These are phyloP conservation scores for Nanger granti DNA, from an alignment of 2,113 vertebrate genomes.

Conservation along the genomic window DNA sequence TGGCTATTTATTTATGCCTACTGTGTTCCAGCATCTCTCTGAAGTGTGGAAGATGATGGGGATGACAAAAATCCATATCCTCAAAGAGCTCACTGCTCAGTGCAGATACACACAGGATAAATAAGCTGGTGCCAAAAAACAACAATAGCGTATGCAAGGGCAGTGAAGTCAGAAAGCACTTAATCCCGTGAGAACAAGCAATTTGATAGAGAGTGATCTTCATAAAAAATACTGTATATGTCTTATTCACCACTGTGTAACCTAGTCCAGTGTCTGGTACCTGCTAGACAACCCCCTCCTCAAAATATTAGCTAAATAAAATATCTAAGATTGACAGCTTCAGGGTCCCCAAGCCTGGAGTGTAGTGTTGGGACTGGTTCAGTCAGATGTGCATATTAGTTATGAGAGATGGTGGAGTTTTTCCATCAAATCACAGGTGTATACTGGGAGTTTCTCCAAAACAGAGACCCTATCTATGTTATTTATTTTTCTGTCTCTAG, in stretches of 20 bases:
- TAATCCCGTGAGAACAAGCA: background rate
- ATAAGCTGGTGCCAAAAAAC: background rate
- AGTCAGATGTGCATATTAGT: background rate
- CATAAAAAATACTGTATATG: background rate
- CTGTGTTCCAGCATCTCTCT: background rate
- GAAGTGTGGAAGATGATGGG: background rate
- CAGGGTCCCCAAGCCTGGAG: background rate
- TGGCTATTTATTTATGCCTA: background rate
- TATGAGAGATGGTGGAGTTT: background rate
- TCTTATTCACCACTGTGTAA: background rate
- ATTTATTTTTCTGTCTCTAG: background rate
- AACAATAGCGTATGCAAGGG: background rate
- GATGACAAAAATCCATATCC: background rate
- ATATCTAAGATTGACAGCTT: background rate
- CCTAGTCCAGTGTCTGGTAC: background rate
- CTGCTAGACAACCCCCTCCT: background rate
- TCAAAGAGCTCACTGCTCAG: background rate
- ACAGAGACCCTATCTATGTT: background rate
- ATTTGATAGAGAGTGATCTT: background rate
- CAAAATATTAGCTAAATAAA: background rate
- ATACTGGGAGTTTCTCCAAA: background rate
- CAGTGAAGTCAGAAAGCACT: background rate
- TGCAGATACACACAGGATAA: background rate
- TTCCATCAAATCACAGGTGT: background rate
- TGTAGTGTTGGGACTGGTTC: background rate